These are phyloP conservation scores for Tetramorium simillimum DNA, from an alignment of 1,140 invertebrate genomes.

Conservation along the genomic window DNA sequence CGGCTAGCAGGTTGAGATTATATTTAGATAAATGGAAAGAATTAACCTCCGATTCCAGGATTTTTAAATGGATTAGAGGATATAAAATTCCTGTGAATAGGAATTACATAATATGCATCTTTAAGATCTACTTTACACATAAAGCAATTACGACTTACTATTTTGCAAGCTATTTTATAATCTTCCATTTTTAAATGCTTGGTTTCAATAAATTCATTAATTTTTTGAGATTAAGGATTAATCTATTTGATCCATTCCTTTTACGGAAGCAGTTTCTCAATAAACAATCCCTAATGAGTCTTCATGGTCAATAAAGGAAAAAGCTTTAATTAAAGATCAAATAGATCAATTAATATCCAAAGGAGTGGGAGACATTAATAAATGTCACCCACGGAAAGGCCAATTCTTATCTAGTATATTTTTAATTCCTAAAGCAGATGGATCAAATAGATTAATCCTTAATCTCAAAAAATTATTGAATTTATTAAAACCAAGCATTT, in stretches of 20 bases:
- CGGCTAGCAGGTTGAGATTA: neutral
- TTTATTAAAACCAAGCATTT: neutral
- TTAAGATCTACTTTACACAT: no score
- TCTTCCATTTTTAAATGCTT: no score
- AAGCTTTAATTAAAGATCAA: neutral
- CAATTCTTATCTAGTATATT: neutral
- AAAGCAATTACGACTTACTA: no score
- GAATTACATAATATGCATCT: no score
- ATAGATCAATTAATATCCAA: neutral
- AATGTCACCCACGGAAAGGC: neutral
- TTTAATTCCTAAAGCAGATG: neutral
- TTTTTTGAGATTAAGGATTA: no score
- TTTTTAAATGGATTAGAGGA: neutral
- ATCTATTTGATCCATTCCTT: no score
- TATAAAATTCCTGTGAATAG: no score
- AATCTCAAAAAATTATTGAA: neutral
- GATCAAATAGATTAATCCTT: neutral
- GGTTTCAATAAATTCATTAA: no score
- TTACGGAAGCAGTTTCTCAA: neutral
- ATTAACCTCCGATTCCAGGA: neutral
- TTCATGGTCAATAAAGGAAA: neutral
- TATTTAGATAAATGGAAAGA: neutral
- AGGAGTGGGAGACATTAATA: neutral
- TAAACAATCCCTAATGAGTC: neutral
- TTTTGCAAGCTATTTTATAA: no score